A percentile compares a stretch with the other conserved stretches of the same genome.
Evolutionary conservation across 2,888 invertebrate genomes (phyloP).

Genomic region (Cerastoderma edule): DNA sequence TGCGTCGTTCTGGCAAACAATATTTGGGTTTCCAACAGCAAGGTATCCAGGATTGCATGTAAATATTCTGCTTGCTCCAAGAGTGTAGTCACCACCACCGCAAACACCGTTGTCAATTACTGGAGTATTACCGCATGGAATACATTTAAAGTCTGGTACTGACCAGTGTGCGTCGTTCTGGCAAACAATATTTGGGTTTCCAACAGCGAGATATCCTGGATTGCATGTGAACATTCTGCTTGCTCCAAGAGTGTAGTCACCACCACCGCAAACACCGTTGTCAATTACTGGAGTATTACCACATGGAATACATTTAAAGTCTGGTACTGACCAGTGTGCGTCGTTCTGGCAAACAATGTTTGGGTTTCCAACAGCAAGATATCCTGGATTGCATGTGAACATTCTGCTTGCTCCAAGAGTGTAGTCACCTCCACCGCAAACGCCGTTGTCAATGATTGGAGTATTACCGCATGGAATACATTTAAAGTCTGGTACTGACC

Average conservation of each 20-base stretch:
- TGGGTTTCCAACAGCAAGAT: slow-evolving; percentile 36
- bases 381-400: slow-evolving; percentile 36
- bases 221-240: slow-evolving; percentile 27
- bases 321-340: slow-evolving; percentile 22
- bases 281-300: slow-evolving; percentile 25
- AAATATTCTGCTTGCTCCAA: slow-evolving; percentile 35
- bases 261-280: slow-evolving; percentile 33
- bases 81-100: slow-evolving; percentile 33
- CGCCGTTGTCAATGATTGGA: slow-evolving; percentile 30
- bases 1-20: slow-evolving; percentile 30
- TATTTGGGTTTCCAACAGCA: slow-evolving; percentile 37
- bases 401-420: slow-evolving; percentile 28
- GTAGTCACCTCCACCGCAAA: slow-evolving; percentile 26
- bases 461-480: slow-evolving; percentile 39
- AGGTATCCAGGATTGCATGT: slow-evolving; percentile 41
- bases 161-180: slow-evolving; percentile 29
- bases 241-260: slow-evolving; percentile 30
- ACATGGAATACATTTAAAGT: slow-evolving; percentile 38
- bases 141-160: slow-evolving; percentile 32
- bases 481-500: slow-evolving; percentile 36
- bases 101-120: slow-evolving; percentile 33
- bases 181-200: slow-evolving; percentile 39
- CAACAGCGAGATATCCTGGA: slow-evolving; percentile 37
- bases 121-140: slow-evolving; percentile 46
- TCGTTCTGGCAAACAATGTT: slow-evolving; percentile 29